Evolutionary conservation across 2,113 vertebrate genomes (phyloP), one percentile per base, ranked within the genome.

Genomic region (Tricholaema leucomelas): DNA sequence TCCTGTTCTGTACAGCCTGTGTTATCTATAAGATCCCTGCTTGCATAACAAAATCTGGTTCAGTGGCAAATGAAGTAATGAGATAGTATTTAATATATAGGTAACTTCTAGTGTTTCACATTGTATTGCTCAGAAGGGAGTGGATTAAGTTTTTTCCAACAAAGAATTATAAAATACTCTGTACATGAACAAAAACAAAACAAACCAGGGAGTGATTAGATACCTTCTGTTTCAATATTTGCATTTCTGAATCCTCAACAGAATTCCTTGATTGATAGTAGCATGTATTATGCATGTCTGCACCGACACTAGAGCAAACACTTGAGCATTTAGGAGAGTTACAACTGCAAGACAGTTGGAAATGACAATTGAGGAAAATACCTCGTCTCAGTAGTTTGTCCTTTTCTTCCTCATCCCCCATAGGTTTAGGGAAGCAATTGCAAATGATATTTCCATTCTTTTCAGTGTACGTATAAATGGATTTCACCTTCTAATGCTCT

Each of bases 401-500:
- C 27, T 31, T 76, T 81, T 79, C 74, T 86, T 78, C 44, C n/a
- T 46, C 3, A 25, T 18, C 17, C 8, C 0, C 2, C 4, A 2
- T 46, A 48, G 46, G 15, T 59, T 71, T 83, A 66, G 36, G 50
- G 64, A 77, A 66, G 31, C 12, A 80, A 56, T 78, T 60, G 24
- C 54, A 80, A 65, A 52, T 31, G 12, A 15, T 70, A 27, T 9
- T 87, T 88, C 50, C 40, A 17, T 24, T 78, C 50, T n/a, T 21
- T 56, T 76, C 18, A 87, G 15, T 0, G 2, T n/a, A 59, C 31
- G 42, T 30, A 25, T 85, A 56, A 82, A 56, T 85, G 40, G 36
- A 52, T 85, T 94, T 89, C 46, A 89, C 87, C 75, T 89, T 87
- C 56, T 85, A 24, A 35, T 61, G 52, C 79, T 89, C 33, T 95